Evolutionary conservation across 2,888 invertebrate genomes (phyloP), one percentile per base, ranked within the genome.

Genomic region (Campopleginae sp.): DNA sequence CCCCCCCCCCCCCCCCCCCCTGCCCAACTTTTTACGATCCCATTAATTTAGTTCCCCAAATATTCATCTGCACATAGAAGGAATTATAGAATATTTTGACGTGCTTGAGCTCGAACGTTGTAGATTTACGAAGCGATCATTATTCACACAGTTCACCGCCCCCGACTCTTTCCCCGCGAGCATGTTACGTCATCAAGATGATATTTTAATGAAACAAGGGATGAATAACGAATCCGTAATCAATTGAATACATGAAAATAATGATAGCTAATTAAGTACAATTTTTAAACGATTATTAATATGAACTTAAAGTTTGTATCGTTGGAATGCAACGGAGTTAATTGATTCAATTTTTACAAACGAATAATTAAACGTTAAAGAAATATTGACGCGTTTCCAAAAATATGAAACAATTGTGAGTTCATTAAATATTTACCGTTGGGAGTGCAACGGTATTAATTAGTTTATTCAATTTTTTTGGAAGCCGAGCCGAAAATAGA

Each of bases 41-140:
- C 63, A 61, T 61, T 27, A 27, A 44, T 17, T 42, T 46, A 8
- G 0, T 17, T 46, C 8, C 44, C 31, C 44, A 3, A 33, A 78
- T 68, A 54, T 38, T 38, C 48, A 54, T 58, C 19, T 38, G 19
- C 33, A 19, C 46, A 27, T 3, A 65, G n/a, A 38, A 79, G 48
- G 12, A 48, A 17, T 12, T 12, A 46, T 63, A 58, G 23, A 12
- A 58, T 66, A 54, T 66, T 78, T 78, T 74, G 31, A 65, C 58
- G n/a, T 74, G 48, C 74, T 48, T 61, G 58, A 78, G 61, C 42
- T 74, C 17, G 7, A 42, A 77, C 58, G 7, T 31, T n/a, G 10
- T 19, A 46, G 68, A 71, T 76, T 58, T 27, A 17, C 14, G 14
- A 23, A n/a, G 44, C 61, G 19, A 63, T 48, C 33, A 19, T n/a